Evolutionary conservation across 2,888 invertebrate species (phyloP), one percentile per base, ranked within the genome.

Genomic region (Caenorhabditis uteleia): DNA sequence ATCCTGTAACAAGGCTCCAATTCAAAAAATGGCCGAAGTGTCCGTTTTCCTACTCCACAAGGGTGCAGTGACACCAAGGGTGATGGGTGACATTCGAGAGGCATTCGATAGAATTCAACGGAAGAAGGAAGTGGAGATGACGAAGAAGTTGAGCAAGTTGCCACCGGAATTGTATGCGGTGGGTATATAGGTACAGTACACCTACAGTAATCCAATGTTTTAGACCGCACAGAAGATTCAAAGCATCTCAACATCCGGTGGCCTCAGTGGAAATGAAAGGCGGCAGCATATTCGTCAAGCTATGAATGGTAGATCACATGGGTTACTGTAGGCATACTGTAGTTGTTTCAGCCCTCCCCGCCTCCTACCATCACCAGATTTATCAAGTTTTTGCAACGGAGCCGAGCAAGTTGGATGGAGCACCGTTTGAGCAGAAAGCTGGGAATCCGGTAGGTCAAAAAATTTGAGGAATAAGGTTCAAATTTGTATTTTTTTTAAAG

Each of bases 1-100:
- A n/a, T 70, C 70, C 2, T 70, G 70, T 31, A 72, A 72, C 48
- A 72, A 72, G 25, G 60, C 72, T 8, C 67, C 68, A 29, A 57
- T 72, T 42, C 72, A 72, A 43, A 72, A 72, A 45, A 53, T 69
- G 50, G 55, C 72, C 0, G 66, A 66, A 44, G 46, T 40, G 8
- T 66, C 66, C 3, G 49, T 66, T 6, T 51, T 43, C 33, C 40
- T 66, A 10, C 44, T 66, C 10, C 38, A 56, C 10, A 66, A 66
- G 31, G 66, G 64, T 8, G 39, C 45, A 40, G 55, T 38, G 42
- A 64, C 42, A 47, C 64, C 64, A 2, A 47, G 21, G 42, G 64
- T 65, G 2, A 59, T 65, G 58, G 46, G 50, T 44, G 47, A 59
- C 20, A 59, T 65, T 16, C n/a, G 25, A 26, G 33, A 23, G 18